Evolutionary conservation across 2,888 invertebrate species (phyloP).

Genomic region (Eupithecia exiguata): DNA sequence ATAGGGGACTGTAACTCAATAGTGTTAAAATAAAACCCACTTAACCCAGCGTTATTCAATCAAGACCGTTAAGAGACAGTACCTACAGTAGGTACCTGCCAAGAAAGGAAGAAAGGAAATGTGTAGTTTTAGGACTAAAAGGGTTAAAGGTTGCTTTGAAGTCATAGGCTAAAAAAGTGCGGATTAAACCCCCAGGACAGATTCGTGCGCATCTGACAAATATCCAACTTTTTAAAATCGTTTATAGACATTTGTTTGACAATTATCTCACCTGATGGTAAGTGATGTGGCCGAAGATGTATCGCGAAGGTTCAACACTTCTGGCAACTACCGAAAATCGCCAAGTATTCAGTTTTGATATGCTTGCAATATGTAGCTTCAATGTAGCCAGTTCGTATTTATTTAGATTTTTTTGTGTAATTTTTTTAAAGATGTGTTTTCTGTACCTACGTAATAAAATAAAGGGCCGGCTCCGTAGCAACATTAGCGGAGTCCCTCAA

Average conservation of each 20-base stretch:
- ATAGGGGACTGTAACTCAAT: constrained; percentile 67
- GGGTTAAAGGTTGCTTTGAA: background rate
- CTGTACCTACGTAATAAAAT: no score
- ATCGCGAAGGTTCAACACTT: no score
- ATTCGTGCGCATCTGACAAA: background rate
- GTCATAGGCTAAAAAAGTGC: background rate
- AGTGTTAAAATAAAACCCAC: constrained; percentile 62
- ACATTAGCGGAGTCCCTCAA: no score
- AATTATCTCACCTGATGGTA: no score
- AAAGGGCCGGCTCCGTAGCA: no score
- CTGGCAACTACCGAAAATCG: no score
- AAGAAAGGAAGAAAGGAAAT: constrained; percentile 3
- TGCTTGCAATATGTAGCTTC: no score
- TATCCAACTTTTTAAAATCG: background rate
- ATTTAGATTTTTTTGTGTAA: no score
- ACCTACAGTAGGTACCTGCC: constrained; percentile 10
- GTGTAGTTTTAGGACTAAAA: constrained; percentile 9
- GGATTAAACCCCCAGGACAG: background rate
- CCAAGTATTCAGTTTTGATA: no score
- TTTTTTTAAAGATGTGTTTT: no score
- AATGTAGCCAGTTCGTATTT: no score
- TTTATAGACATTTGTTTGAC: background rate
- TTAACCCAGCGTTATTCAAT: constrained; percentile 69
- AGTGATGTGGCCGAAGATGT: no score
- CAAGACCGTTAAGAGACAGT: constrained; percentile 46